Evolutionary conservation across 2,797 vertebrate species (phyloP).

Genomic region (Meda fulgida): DNA sequence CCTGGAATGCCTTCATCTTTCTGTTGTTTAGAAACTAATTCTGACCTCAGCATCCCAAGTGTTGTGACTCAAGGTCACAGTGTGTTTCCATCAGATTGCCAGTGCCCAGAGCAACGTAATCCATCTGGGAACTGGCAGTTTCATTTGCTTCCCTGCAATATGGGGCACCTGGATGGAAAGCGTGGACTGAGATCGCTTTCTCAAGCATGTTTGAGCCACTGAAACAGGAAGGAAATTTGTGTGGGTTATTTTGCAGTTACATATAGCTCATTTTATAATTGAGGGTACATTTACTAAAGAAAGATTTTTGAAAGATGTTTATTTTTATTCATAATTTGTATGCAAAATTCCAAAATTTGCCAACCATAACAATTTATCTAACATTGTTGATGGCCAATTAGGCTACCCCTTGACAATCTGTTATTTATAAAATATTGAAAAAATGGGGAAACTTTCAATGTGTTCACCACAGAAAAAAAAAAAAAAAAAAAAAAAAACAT

Average conservation of each 20-base stretch:
- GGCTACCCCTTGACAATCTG: not conserved
- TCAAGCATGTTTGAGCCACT: conserved; percentile 3
- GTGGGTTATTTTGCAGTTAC: conserved; percentile 16
- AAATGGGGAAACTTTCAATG: no score
- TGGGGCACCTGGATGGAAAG: conserved; percentile 39
- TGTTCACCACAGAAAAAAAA: no score
- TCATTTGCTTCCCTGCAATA: conserved; percentile 29
- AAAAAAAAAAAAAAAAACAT: no score
- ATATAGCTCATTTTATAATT: not conserved
- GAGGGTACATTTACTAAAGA: not conserved
- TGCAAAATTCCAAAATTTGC: not conserved
- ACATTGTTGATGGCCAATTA: not conserved
- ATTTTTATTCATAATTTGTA: not conserved
- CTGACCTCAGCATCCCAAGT: not conserved
- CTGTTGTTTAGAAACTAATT: conserved; percentile 15
- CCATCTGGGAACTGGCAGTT: conserved; percentile 40
- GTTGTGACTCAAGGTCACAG: conserved; percentile 36
- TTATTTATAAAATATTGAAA: not conserved
- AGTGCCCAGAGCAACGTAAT: conserved; percentile 18
- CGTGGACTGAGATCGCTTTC: not conserved
- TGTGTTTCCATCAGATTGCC: conserved; percentile 44
- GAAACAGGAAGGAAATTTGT: conserved; percentile 18
- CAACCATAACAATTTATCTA: not conserved
- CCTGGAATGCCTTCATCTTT: not conserved
- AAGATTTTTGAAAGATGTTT: not conserved